Evolutionary conservation across 2,797 vertebrate species (phyloP).

Genomic region (Poecilia velifera): DNA sequence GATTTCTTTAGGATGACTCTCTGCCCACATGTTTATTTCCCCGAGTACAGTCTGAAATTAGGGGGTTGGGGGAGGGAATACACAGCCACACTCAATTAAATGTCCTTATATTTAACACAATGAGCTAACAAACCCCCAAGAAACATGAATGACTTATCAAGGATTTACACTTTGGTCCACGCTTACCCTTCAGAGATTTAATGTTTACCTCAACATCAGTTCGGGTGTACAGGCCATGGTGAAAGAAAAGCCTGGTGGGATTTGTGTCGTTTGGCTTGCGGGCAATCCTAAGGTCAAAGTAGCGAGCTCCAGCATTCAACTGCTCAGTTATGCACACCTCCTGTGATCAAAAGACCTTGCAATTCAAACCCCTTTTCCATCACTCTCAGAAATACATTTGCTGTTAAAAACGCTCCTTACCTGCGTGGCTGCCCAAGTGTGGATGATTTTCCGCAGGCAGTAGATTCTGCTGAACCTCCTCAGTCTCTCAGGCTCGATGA

Average conservation of each 20-base stretch:
- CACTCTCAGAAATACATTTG: neutral
- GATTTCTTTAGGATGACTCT: constrained; percentile 58
- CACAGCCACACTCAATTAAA: neutral
- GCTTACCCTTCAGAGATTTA: neutral
- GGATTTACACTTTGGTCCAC: neutral
- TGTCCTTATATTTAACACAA: neutral
- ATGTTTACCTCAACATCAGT: constrained; percentile 68
- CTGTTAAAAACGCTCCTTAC: constrained; percentile 18
- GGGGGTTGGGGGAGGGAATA: neutral
- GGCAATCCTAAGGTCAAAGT: constrained; percentile 66
- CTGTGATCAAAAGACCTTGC: constrained; percentile 26
- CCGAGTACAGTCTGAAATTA: constrained; percentile 53
- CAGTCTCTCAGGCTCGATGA: constrained; percentile 54
- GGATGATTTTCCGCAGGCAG: constrained; percentile 37
- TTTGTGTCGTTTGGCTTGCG: constrained; percentile 47
- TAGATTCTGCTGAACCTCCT: constrained; percentile 38
- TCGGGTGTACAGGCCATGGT: constrained; percentile 60
- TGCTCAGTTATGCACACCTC: constrained; percentile 51
- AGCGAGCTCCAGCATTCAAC: constrained; percentile 65
- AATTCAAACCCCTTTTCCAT: neutral
- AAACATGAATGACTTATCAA: neutral
- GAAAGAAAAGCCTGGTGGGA: constrained; percentile 56
- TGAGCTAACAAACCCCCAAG: neutral
- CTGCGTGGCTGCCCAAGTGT: constrained; percentile 60
- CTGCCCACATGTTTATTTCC: constrained; percentile 54